Base-by-base conservation (phyloP, 2,797 vertebrate genomes). In the Lutjanus argentimaculatus region DNA sequence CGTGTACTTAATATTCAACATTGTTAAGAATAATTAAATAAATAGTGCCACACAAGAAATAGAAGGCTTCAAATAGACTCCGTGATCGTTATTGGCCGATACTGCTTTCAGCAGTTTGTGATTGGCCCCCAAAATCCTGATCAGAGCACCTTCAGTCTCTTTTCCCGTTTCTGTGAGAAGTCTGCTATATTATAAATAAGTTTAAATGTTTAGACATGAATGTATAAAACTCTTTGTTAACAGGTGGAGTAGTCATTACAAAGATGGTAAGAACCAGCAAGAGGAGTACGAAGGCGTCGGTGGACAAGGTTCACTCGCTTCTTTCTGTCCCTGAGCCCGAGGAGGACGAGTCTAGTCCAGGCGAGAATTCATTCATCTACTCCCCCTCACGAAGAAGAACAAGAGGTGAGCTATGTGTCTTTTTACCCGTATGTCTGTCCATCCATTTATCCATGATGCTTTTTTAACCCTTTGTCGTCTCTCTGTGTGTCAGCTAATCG, bases 331-430 rank as follows among this genome's bases (percentile, higher is more conserved):
- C 85, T 4, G 92, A 95, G 69, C 80, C 85, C 0, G 87, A 89
- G 4, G 79, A 85, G 45, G 84, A 79, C 49, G 85, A 91, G 14
- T 78, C 79, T 0, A 78, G 25, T 76, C 89, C 93, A 73, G 91
- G 83, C 67, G 88, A 85, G 0, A 83, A 95, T 17, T 85, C 96
- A 1, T 95, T 96, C 80, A 89, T 94, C 70, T 97, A 97, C 90
- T 96, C 97, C 16, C 94, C 96, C 57, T 95, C 97, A 72, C 90
- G 91, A 51, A 91, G 86, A 76, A 91, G 77, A 89, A 94, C 92
- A 16, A 93, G 91, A 95, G 91, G 96, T 96, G 69, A 84, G 75
- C 11, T 0, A 0, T 4, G 19, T 4, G 0, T 59, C 56, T 0
- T 1, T 52, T 63, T 1, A 22, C 17, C 3, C 3, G 9, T 3